These are phyloP conservation scores for Odontomachus brunneus DNA, from an alignment of 1,140 invertebrate species.

Conservation along the genomic window DNA sequence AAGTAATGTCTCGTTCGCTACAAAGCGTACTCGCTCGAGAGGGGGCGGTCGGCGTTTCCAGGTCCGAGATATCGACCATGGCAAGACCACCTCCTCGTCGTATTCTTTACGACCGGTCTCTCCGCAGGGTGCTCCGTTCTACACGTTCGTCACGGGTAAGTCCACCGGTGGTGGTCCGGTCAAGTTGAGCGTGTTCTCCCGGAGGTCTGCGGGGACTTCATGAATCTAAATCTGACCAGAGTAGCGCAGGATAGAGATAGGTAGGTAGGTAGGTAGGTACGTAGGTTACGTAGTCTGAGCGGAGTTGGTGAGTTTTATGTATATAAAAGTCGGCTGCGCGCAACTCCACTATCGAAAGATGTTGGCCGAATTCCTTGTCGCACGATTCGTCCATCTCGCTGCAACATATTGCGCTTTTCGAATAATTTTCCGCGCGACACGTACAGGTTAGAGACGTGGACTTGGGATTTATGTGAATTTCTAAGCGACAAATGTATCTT, in stretches of 20 bases:
- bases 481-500: neutral
- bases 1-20: constrained; percentile 35
- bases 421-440: neutral
- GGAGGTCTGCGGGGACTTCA: constrained; percentile 59
- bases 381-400: constrained; percentile 33
- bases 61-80: constrained; percentile 30
- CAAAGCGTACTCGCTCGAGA: constrained; percentile 37
- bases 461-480: too few species aligned
- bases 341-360: constrained; percentile 7
- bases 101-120: constrained; percentile 48
- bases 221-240: constrained; percentile 69
- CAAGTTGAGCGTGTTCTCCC: constrained; percentile 59
- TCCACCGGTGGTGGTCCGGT: constrained; percentile 35
- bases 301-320: constrained; percentile 71
- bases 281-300: constrained; percentile 59
- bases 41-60: constrained; percentile 21
- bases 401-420: constrained; percentile 47
- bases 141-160: constrained; percentile 16
- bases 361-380: constrained; percentile 60
- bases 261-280: neutral
- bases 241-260: neutral
- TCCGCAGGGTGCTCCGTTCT: constrained; percentile 31
- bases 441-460: neutral
- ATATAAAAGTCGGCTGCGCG: constrained; percentile 61
- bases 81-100: constrained; percentile 32